These are phyloP conservation scores for Harmothoe impar DNA, from an alignment of 2,888 invertebrate species.

Conservation along the genomic window DNA sequence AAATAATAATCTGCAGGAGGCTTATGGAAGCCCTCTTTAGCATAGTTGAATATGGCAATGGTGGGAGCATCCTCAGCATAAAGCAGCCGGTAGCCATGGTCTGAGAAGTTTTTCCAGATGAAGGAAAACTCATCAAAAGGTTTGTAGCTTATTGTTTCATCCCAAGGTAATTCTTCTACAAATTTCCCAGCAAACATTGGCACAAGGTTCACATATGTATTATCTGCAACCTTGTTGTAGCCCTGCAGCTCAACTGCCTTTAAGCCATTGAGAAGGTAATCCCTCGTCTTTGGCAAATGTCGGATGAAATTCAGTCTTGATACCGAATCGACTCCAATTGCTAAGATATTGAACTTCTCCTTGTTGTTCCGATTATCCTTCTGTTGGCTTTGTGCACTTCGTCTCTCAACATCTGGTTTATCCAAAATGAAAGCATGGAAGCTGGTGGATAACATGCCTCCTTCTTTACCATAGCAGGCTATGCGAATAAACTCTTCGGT, in stretches of 20 bases:
- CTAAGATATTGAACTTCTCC: conserved; percentile 88
- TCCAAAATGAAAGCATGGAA: conserved; percentile 78
- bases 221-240: conserved; percentile 96
- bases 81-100: conserved; percentile 89
- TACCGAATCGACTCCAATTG: conserved; percentile 93
- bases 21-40: conserved; percentile 89
- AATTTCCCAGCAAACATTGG: conserved; percentile 89
- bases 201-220: conserved; percentile 95
- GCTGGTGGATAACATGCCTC: conserved; percentile 75
- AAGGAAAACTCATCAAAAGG: conserved; percentile 90
- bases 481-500: conserved; percentile 77
- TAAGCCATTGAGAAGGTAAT: conserved; percentile 87
- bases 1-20: conserved; percentile 93
- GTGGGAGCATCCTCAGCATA: conserved; percentile 92
- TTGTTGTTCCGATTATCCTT: conserved; percentile 63
- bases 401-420: conserved; percentile 70
- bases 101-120: conserved; percentile 91
- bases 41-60: conserved; percentile 92
- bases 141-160: conserved; percentile 77
- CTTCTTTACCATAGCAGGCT: conserved; percentile 73
- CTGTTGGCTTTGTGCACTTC: conserved; percentile 63
- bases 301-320: conserved; percentile 93
- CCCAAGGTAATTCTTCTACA: conserved; percentile 76
- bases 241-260: conserved; percentile 91
- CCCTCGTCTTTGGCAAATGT: conserved; percentile 89